Evolutionary conservation across 1,140 invertebrate genomes (phyloP), one percentile per base, ranked within the genome.

Genomic region (Hylaeus volcanicus): DNA sequence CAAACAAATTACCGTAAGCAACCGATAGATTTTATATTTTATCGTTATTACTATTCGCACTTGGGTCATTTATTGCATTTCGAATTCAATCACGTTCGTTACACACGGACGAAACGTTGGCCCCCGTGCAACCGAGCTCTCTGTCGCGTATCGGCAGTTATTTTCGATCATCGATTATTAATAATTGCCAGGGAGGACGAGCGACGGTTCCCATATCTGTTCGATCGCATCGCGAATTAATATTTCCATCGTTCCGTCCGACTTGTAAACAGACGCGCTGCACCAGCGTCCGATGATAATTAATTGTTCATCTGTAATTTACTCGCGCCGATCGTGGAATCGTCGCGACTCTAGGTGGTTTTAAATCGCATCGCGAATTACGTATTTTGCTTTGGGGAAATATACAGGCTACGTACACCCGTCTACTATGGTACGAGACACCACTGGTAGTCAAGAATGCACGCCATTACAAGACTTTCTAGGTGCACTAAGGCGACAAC

Each of bases 111-210:
- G 4, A 48, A 45, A 26, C 43, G 26, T 26, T 12, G 14, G 26
- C 26, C 26, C 26, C 26, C 26, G 26, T 26, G 26, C 26, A 26
- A 26, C 26, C 61, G 37, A 15, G 37, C 41, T 11, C 15, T 51
- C 9, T 8, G 43, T 26, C 9, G n/a, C 8, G 12, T n/a, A 43
- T 5, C 53, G 14, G 41, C 11, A 37, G 74, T 58, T 76, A 58
- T 69, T 69, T 45, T 5, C 12, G 53, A 61, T 53, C 55, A 71
- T 77, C 66, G 66, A 71, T 77, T 77, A 77, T 77, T 77, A 71
- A 77, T 77, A 77, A 77, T 71, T 55, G 45, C 39, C 55, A 15
- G 14, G 26, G 39, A 14, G 45, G 11, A 70, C n/a, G 37, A 43
- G 45, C 37, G 66, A 71, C 55, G 41, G 37, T 60, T 71, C n/a